Evolutionary conservation across 2,888 invertebrate species (phyloP), one percentile per base, ranked within the genome.

Genomic region (Yponomeuta evonymella): DNA sequence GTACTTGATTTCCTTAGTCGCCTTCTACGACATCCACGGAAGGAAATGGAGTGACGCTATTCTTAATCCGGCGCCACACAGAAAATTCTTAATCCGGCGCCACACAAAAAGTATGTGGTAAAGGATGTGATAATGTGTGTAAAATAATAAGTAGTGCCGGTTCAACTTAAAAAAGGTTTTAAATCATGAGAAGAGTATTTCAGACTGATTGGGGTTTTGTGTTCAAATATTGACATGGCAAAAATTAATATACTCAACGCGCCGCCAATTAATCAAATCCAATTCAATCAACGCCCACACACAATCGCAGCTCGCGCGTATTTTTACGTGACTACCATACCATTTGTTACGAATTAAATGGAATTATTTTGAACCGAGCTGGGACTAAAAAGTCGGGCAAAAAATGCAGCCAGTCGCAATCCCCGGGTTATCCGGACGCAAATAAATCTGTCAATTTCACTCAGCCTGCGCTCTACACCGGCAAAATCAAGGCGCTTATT

Each of bases 361-460:
- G 48, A 68, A 68, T 69, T 70, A 51, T 69, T 69, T 69, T 71
- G 68, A 69, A 64, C 65, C 70, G 70, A 72, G 43, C 71, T 70
- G 68, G 74, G 72, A 73, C 65, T 70, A 48, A 70, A 75, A 73
- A 73, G 75, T 74, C 73, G 72, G 73, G 82, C 88, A 88, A 90
- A 90, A 90, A 90, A 86, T 87, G 86, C 88, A 90, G 80, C 77
- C 82, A 79, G 78, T 79, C 81, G 58, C 82, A 87, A 83, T 83
- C 84, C 82, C 86, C 78, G 80, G 84, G 83, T 88, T 86, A 88
- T 85, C 83, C 85, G 79, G 81, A 84, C 87, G 85, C 84, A 86
- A 90, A 91, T 91, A 91, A 90, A 91, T 90, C 90, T 90, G 90
- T 90, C 91, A 90, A 89, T 90, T 89, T 89, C 91, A 89, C 86